Evolutionary conservation across 2,888 invertebrate species (phyloP).

Genomic region (Drosophila anomelani): DNA sequence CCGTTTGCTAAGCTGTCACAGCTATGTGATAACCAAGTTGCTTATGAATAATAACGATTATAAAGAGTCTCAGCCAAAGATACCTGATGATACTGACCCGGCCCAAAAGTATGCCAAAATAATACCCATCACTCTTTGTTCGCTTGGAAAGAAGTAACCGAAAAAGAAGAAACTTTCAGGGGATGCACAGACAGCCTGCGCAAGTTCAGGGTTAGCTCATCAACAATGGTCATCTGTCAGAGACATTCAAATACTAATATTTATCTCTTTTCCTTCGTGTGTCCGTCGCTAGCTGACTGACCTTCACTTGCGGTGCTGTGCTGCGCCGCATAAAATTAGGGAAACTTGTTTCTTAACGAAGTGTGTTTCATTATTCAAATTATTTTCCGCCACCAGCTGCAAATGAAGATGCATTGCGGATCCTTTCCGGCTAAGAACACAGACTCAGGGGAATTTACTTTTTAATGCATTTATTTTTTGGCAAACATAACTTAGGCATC

Average conservation of each 20-base stretch:
- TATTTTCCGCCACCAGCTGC: background rate
- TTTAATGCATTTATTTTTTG: slow-evolving; percentile 50
- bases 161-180: slow-evolving; percentile 31
- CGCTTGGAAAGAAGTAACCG: slow-evolving; percentile 22
- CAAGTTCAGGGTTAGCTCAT: slow-evolving; percentile 36
- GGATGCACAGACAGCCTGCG: background rate
- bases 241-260: background rate
- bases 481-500: slow-evolving; percentile 42
- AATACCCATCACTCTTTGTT: background rate
- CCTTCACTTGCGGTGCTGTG: slow-evolving; percentile 50
- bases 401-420: background rate
- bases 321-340: slow-evolving; percentile 24
- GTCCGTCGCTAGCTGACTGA: slow-evolving; percentile 6
- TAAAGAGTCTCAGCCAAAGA: background rate
- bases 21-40: background rate
- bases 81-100: no score
- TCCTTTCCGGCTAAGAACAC: slow-evolving; percentile 4
- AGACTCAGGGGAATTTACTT: background rate
- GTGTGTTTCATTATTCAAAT: slow-evolving; percentile 6
- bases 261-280: slow-evolving; percentile 8
- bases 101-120: slow-evolving; percentile 8
- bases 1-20: background rate
- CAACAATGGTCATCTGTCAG: slow-evolving; percentile 12
- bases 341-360: slow-evolving; percentile 34
- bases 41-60: background rate